Evolutionary conservation across 2,113 vertebrate species (phyloP).

Genomic region (Pipra filicauda): DNA sequence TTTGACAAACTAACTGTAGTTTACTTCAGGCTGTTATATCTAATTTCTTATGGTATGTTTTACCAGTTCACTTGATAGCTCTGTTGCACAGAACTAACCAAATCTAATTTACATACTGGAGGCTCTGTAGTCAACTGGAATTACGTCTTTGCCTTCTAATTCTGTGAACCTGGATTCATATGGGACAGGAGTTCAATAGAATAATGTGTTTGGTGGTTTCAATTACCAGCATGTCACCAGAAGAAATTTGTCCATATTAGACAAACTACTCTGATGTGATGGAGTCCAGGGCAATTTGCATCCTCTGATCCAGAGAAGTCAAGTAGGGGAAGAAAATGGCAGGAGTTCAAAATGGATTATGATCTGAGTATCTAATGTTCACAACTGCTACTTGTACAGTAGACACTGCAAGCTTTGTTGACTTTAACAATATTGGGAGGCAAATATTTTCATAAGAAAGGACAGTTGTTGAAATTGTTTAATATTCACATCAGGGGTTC

Average conservation of each 20-base stretch:
- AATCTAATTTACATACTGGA: constrained; percentile 64
- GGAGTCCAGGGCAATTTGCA: background rate
- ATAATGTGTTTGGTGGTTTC: constrained; percentile 38
- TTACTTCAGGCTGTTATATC: constrained; percentile 59
- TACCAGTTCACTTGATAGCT: constrained; percentile 61
- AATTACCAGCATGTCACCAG: constrained; percentile 30
- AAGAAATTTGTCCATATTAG: constrained; percentile 35
- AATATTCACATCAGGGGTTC: background rate
- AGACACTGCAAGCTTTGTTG: background rate
- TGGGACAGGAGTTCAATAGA: constrained; percentile 18
- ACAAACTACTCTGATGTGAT: constrained; percentile 8
- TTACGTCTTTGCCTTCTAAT: constrained; percentile 26
- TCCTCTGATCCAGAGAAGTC: background rate
- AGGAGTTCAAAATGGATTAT: background rate
- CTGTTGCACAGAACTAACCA: constrained; percentile 45
- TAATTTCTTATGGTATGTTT: constrained; percentile 59
- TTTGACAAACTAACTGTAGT: constrained; percentile 62
- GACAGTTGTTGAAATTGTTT: background rate
- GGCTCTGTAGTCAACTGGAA: constrained; percentile 48
- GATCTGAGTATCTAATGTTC: background rate
- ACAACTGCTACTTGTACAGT: background rate
- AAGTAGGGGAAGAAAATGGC: background rate
- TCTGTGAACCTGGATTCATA: constrained; percentile 24
- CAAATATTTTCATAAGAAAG: background rate
- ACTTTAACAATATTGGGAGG: background rate